Base-by-base conservation (phyloP, 2,113 vertebrate genomes). In the Aldabrachelys gigantea region DNA sequence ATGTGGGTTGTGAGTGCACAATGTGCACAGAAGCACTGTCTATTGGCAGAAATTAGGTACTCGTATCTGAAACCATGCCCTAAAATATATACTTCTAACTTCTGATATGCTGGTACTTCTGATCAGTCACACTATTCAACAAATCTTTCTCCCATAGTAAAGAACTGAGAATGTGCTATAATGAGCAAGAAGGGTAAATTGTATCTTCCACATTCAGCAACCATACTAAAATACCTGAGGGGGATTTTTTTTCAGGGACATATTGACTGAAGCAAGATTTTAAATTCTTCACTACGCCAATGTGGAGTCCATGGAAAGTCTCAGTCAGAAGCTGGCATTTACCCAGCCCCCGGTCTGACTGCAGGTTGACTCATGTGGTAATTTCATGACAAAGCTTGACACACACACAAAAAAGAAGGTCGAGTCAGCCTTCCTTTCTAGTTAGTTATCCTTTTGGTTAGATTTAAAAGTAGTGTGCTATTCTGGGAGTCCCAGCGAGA, bases 401-500 rank as follows among this genome's bases (percentile, higher is more conserved):
- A 27, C 4, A 35, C 29, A 35, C 5, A 75, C 53, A 12, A 81
- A 62, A 90, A 87, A 88, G 0, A 14, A 35, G 62, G 4, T 12
- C n/a, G 17, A n/a, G 16, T 29, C 19, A 75, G 21, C n/a, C 5
- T 35, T 19, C 2, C 78, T 87, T 88, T 5, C 88, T 83, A 6
- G 10, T 54, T 3, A 56, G 53, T 75, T 81, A 62, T 8, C 3
- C 3, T 89, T n/a, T 49, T 62, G 6, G 76, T 4, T 21, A 5
- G n/a, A 2, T 78, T 89, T 78, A 85, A 72, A 9, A 78, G 25
- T n/a, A 75, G 17, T 41, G 80, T 8, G 87, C 8, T 25, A 82
- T 57, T 93, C 84, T 38, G 84, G 76, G 16, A 95, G 69, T 75
- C 38, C 3, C 80, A 78, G 47, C 24, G 9, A 92, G 8, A 93